phyloP scores from a whole-genome alignment of 2,888 invertebrate species.

The Eristalinus sepulchralis region DNA sequence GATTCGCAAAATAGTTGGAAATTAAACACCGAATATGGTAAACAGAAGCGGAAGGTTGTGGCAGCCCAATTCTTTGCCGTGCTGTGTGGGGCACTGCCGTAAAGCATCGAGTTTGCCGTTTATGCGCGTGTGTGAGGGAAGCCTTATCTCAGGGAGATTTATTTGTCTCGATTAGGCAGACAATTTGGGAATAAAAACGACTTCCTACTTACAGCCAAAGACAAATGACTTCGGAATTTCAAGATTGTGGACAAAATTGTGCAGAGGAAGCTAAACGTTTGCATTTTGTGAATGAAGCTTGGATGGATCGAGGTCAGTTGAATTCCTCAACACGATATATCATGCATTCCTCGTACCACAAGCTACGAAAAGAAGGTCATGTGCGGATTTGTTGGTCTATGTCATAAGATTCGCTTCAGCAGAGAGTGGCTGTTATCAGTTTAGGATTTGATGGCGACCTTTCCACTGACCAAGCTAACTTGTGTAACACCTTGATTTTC shows the following conservation, averaged over 20 bases:
- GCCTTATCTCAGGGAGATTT: not conserved
- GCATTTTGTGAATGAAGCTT: not conserved
- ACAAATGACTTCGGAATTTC: no score
- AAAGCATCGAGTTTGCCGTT: not conserved
- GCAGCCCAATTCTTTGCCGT: slow-evolving; percentile 20
- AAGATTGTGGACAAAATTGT: not conserved
- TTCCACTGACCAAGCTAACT: no score
- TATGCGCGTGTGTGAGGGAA: not conserved
- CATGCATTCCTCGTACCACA: no score
- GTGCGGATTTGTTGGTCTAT: no score
- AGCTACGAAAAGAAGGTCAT: no score
- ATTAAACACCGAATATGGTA: slow-evolving; percentile 3
- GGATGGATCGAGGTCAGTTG: no score
- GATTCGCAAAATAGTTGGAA: slow-evolving; percentile 11
- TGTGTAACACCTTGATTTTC: no score
- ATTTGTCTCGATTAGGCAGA: not conserved
- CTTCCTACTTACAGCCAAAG: not conserved
- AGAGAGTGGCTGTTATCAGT: no score
- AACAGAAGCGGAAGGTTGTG: slow-evolving; percentile 39
- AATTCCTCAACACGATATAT: no score
- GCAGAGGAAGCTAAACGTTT: no score
- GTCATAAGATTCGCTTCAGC: no score
- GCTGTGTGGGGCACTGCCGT: not conserved
- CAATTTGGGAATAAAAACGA: not conserved
- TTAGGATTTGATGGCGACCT: no score